Conservation (phyloP, 1,140 invertebrate species). For the Zaprionus taronus region DNA sequence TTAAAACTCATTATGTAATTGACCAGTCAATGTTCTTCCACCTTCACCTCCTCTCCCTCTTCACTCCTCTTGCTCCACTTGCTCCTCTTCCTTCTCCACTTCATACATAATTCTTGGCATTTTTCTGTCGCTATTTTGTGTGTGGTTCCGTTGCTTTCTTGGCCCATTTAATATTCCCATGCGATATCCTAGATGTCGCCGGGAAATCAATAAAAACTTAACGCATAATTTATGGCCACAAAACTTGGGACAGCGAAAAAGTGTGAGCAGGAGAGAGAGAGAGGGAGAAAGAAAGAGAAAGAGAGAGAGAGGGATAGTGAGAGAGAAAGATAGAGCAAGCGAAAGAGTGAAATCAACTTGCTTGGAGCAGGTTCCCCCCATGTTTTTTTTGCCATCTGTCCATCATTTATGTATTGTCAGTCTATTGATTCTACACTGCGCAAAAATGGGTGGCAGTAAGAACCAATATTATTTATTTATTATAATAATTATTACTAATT, state of each 20-base stretch:
- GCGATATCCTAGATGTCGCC: constrained; percentile 19
- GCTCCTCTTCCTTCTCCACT: neutral
- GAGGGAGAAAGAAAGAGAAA: neutral
- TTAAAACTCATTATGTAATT: constrained; percentile 47
- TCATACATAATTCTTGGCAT: neutral
- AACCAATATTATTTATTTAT: neutral
- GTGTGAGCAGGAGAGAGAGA: neutral
- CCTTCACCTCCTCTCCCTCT: neutral
- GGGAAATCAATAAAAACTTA: constrained; percentile 66
- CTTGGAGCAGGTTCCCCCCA: neutral
- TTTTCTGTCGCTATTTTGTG: neutral
- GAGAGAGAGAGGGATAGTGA: neutral
- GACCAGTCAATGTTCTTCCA: constrained; percentile 7
- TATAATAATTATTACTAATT: too few species aligned
- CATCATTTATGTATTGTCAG: constrained; percentile 53
- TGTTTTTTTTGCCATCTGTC: neutral
- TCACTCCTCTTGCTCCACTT: constrained; percentile 7
- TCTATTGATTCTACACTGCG: constrained; percentile 59
- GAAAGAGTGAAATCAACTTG: neutral
- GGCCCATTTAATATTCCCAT: constrained; percentile 1
- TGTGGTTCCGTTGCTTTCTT: neutral
- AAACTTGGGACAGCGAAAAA: neutral
- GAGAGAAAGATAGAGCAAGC: neutral
- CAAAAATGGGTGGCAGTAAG: neutral
- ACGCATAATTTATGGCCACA: constrained; percentile 70